These are phyloP conservation scores for Andrena fulva DNA, from an alignment of 2,888 invertebrate species.

Conservation along the genomic window DNA sequence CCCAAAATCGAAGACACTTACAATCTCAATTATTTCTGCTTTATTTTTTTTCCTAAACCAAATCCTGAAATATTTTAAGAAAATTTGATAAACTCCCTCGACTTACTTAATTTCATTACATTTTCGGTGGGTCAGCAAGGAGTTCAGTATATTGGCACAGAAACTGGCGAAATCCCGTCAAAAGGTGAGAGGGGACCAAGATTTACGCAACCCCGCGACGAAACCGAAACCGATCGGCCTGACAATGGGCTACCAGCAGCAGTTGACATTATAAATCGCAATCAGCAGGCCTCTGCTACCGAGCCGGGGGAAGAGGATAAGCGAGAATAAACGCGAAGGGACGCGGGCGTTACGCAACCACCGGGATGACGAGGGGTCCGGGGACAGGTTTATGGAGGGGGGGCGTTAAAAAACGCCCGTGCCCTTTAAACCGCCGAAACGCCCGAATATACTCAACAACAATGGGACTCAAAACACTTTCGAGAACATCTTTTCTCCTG, in stretches of 20 bases:
- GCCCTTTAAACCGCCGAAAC: constrained; percentile 59
- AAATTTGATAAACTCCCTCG: too few species aligned
- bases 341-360: constrained; percentile 60
- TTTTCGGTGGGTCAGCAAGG: too few species aligned
- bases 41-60: too few species aligned
- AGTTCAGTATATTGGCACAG: neutral
- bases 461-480: neutral
- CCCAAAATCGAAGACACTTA: too few species aligned
- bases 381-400: constrained; percentile 62
- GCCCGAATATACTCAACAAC: constrained; percentile 17
- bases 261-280: constrained; percentile 79
- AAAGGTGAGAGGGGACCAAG: neutral
- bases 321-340: constrained; percentile 51
- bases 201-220: constrained; percentile 14
- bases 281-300: constrained; percentile 67
- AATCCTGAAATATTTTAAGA: too few species aligned
- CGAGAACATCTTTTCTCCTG: too few species aligned
- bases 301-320: constrained; percentile 48
- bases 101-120: too few species aligned
- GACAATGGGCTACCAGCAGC: constrained; percentile 64
- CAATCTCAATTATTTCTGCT: too few species aligned
- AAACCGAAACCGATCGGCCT: constrained; percentile 63
- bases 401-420: constrained; percentile 51
- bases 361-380: constrained; percentile 37
- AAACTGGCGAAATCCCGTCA: neutral